These are phyloP conservation scores for Galeopsomyia nigrocyanea DNA, from an alignment of 2,888 invertebrate species.

Conservation along the genomic window DNA sequence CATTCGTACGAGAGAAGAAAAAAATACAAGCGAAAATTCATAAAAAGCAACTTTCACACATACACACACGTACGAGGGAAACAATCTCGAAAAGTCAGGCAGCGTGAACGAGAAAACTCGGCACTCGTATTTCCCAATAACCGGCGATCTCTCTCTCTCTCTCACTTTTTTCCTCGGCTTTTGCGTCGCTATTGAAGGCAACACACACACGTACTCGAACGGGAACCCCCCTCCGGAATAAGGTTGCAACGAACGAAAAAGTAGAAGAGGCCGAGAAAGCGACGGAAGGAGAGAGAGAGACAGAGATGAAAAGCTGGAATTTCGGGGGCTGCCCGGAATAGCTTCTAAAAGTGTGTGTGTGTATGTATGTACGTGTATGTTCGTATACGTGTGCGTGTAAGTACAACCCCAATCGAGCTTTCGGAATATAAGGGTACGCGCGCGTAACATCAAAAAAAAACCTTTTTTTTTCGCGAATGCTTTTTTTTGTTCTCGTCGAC, in stretches of 20 bases:
- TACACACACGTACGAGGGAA: neutral
- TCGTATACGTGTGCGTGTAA: too few species aligned
- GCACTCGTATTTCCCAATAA: slow-evolving; percentile 32
- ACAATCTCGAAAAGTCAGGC: too few species aligned
- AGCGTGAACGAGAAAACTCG: neutral
- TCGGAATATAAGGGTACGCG: too few species aligned
- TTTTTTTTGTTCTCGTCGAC: neutral
- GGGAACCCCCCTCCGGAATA: too few species aligned
- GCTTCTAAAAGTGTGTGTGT: neutral
- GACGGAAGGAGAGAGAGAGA: slow-evolving; percentile 2
- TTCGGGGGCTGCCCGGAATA: slow-evolving; percentile 22
- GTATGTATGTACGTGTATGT: too few species aligned
- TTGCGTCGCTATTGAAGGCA: too few species aligned
- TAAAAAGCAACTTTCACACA: neutral
- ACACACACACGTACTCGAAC: too few species aligned
- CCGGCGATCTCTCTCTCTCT: slow-evolving; percentile 21
- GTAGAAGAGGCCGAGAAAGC: neutral
- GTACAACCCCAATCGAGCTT: too few species aligned
- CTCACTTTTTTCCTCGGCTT: slow-evolving; percentile 2
- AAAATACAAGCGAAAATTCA: too few species aligned
- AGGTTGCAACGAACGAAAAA: neutral
- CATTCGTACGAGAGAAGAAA: too few species aligned
- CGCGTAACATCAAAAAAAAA: too few species aligned
- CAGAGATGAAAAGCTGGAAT: slow-evolving; percentile 32
- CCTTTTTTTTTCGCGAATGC: neutral